Percentiles rank a stretch among this genome's conserved stretches.
Conservation (phyloP, 2,113 vertebrate genomes). For the Pseudois nayaur region DNA sequence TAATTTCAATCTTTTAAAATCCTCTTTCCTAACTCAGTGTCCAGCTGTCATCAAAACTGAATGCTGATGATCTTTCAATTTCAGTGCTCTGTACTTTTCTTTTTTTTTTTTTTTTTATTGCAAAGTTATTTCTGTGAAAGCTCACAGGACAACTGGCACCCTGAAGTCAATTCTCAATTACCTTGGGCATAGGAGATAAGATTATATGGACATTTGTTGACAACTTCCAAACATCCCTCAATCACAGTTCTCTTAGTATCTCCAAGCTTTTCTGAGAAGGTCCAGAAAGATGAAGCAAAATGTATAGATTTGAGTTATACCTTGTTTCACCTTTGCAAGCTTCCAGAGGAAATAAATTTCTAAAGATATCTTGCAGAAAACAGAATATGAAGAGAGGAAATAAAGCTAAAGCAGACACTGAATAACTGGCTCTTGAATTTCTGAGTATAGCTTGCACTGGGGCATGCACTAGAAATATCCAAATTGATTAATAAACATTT, state of each 20-base stretch:
- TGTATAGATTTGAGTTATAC: neutral
- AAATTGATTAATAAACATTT: neutral
- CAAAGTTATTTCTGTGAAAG: conserved; percentile 23
- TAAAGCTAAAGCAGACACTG: neutral
- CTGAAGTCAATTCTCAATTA: conserved; percentile 34
- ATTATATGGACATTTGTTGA: neutral
- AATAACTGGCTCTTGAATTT: neutral
- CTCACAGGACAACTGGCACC: neutral
- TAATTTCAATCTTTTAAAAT: neutral
- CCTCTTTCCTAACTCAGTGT: neutral
- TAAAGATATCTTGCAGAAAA: neutral
- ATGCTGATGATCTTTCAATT: conserved; percentile 39
- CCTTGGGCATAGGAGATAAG: neutral
- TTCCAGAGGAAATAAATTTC: neutral
- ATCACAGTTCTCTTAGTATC: neutral
- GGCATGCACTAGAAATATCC: neutral
- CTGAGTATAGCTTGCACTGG: neutral
- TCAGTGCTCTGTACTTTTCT: neutral
- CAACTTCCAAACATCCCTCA: conserved; percentile 5
- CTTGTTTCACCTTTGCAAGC: neutral
- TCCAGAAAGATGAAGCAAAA: neutral
- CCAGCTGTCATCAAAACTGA: conserved; percentile 8
- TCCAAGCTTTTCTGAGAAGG: neutral
- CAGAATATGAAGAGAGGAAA: neutral
- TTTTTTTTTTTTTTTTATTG: neutral